Conservation (phyloP, 2,797 vertebrate genomes). For the Ambastaia sidthimunki region DNA sequence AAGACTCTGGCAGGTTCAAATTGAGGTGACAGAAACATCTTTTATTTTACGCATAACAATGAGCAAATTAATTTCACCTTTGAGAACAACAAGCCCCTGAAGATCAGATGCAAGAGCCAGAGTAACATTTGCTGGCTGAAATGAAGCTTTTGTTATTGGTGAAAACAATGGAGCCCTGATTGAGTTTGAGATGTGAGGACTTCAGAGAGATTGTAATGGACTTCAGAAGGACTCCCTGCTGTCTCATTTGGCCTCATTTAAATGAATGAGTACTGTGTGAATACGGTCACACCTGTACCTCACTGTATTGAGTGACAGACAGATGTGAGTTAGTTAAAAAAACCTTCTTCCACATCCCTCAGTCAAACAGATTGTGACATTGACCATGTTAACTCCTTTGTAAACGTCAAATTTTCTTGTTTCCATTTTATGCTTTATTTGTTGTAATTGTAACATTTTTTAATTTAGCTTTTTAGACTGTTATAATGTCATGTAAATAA, state of each 20-base stretch:
- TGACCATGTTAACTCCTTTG: background rate
- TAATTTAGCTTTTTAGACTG: background rate
- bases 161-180: constrained; percentile 55
- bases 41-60: constrained; percentile 27
- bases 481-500: background rate
- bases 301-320: background rate
- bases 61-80: constrained; percentile 27
- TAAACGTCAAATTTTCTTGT: background rate
- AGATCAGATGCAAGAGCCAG: constrained; percentile 33
- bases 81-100: constrained; percentile 23
- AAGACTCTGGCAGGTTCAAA: background rate
- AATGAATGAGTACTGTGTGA: constrained; percentile 61
- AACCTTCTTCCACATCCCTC: background rate
- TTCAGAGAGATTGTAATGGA: constrained; percentile 33
- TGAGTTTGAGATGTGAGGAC: constrained; percentile 50
- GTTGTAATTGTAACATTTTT: background rate
- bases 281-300: constrained; percentile 23
- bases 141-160: constrained; percentile 41
- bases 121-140: constrained; percentile 32
- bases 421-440: background rate
- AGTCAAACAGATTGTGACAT: background rate
- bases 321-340: background rate
- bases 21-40: constrained; percentile 4
- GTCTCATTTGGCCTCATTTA: constrained; percentile 44
- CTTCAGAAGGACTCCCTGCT: constrained; percentile 41